These are phyloP conservation scores for Lissocephala sabroskyi DNA, from an alignment of 2,888 invertebrate genomes.

Conservation along the genomic window DNA sequence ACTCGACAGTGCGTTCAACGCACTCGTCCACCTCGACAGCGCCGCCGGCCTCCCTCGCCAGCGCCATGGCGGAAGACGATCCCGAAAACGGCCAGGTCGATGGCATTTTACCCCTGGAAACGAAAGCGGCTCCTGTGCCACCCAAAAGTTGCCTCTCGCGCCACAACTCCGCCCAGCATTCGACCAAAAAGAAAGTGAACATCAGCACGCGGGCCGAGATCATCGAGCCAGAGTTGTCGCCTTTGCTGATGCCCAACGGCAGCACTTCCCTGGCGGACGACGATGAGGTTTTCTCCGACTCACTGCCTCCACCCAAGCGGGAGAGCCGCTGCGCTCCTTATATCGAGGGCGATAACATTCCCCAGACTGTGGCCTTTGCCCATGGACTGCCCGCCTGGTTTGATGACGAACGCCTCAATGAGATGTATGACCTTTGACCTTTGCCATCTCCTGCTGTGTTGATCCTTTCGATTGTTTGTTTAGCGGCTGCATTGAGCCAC, in stretches of 20 bases:
- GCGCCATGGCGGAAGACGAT: constrained; percentile 32
- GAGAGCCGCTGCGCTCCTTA: constrained; percentile 74
- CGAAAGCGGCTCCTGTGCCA: constrained; percentile 23
- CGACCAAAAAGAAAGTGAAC: constrained; percentile 71
- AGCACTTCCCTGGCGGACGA: constrained; percentile 70
- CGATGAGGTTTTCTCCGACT: constrained; percentile 78
- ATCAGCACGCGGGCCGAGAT: constrained; percentile 70
- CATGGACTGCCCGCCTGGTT: constrained; percentile 73
- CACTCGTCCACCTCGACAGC: constrained; percentile 55
- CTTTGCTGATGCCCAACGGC: constrained; percentile 37
- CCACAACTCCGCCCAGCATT: constrained; percentile 69
- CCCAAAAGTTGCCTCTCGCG: constrained; percentile 70
- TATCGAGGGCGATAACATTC: constrained; percentile 64
- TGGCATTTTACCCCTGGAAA: background rate
- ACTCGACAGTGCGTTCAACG: constrained; percentile 22
- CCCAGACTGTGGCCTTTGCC: constrained; percentile 49
- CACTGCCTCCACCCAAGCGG: constrained; percentile 72
- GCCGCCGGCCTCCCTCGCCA: constrained; percentile 51
- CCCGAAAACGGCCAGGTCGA: constrained; percentile 4
- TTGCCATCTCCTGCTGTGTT: background rate
- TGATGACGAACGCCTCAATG: constrained; percentile 71
- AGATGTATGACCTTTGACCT: constrained; percentile 54
- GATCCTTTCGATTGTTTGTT: constrained; percentile 7
- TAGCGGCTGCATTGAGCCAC: constrained; percentile 73
- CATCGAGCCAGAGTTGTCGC: constrained; percentile 67